Evolutionary conservation across 2,113 vertebrate species (phyloP), one percentile per base, ranked within the genome.

Genomic region (Callipepla squamata): DNA sequence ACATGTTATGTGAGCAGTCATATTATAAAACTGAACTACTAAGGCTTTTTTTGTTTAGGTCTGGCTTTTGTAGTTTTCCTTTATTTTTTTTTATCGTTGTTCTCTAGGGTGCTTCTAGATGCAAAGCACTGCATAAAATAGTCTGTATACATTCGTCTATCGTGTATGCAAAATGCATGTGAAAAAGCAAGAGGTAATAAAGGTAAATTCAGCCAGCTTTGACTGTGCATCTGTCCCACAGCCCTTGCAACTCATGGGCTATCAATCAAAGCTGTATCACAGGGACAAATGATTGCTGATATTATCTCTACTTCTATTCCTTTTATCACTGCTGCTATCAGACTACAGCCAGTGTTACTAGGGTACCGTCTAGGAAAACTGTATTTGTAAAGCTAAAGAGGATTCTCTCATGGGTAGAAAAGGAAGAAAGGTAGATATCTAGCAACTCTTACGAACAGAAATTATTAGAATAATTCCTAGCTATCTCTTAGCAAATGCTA

Each of bases 361-460:
- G 45, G 19, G 42, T 85, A 82, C 66, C 68, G 58, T 42, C 73
- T 70, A 53, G 62, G 20, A 90, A 92, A 95, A 93, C n/a, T 78
- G 17, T 21, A 40, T 72, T 57, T 91, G 50, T 72, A 86, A 93
- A 92, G 42, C 55, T 80, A 59, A 92, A 94, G 69, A 72, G 14
- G 28, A 28, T 92, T 58, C 21, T 87, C 42, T 94, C 34, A 18
- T 2, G 3, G 45, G 55, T 18, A 84, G 50, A 65, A 87, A 42
- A 26, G 7, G 38, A 83, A 45, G 61, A 87, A 38, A 26, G 6
- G 42, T 19, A 53, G 50, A 25, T 63, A 74, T 80, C 44, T 80
- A 76, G 38, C 22, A 91, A 50, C 53, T 50, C n/a, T 74, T 79
- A 77, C 8, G 20, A 95, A 38, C 34, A 82, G 48, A 92, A 90